phyloP scores from a whole-genome alignment of 2,113 vertebrate species.

The Esox niger region DNA sequence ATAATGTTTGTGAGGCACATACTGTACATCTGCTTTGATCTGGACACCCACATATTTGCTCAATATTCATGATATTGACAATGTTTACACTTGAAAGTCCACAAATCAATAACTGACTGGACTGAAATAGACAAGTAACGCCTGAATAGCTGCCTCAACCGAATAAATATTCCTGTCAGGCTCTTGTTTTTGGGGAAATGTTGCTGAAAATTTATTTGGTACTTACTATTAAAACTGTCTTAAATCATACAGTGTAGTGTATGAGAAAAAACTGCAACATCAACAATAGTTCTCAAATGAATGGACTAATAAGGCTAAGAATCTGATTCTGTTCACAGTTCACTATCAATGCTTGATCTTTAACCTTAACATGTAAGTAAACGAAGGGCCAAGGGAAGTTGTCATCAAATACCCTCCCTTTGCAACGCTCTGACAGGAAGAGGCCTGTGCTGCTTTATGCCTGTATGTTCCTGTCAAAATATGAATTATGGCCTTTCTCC shows the following conservation, averaged over 20 bases:
- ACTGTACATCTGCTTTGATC: slow-evolving; percentile 10
- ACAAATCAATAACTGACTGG: slow-evolving; percentile 6
- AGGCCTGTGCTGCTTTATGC: slow-evolving; percentile 1
- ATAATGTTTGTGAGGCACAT: neutral
- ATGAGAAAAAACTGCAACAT: too few species aligned
- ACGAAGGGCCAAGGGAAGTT: neutral
- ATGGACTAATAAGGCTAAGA: too few species aligned
- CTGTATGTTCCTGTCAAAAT: slow-evolving; percentile 36
- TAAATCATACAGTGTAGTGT: too few species aligned
- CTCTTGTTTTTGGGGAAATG: neutral
- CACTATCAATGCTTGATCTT: slow-evolving; percentile 21
- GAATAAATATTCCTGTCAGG: neutral
- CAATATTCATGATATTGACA: neutral
- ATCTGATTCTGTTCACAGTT: neutral
- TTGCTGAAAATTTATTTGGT: too few species aligned
- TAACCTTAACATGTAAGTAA: slow-evolving; percentile 30
- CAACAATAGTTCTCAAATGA: too few species aligned
- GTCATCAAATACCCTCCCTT: slow-evolving; percentile 15
- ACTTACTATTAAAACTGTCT: too few species aligned
- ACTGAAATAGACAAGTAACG: neutral
- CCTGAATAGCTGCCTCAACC: neutral
- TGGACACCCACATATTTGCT: neutral
- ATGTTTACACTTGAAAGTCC: neutral
- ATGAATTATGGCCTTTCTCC: slow-evolving; percentile 40
- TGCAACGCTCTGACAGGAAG: neutral